phyloP scores from a whole-genome alignment of 2,888 invertebrate species.

The Boloria euphrosyne region DNA sequence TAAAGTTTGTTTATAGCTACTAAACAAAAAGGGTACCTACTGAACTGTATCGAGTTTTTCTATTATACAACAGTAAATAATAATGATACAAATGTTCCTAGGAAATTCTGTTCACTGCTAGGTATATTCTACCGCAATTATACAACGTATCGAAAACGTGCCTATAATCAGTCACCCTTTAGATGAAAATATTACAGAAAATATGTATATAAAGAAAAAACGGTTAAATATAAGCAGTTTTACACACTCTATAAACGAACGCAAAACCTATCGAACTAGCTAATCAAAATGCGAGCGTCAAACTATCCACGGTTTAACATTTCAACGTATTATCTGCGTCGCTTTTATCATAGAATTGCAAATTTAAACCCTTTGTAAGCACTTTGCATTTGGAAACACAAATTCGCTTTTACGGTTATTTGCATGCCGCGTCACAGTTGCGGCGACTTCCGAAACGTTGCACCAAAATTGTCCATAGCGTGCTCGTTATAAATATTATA shows the following conservation, averaged over 20 bases:
- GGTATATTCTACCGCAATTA: too few relatives aligned
- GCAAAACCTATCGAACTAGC: slow-evolving; percentile 37
- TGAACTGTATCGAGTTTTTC: too few relatives aligned
- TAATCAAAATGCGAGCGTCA: slow-evolving; percentile 46
- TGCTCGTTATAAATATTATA: slow-evolving; percentile 49
- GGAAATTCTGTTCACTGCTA: too few relatives aligned
- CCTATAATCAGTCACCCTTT: too few relatives aligned
- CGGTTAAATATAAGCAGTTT: too few relatives aligned
- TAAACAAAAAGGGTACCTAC: too few relatives aligned
- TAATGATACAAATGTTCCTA: too few relatives aligned
- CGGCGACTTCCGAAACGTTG: slow-evolving; percentile 66
- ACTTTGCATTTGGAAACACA: slow-evolving; percentile 77
- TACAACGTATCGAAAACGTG: too few relatives aligned
- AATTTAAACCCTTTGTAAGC: slow-evolving; percentile 81
- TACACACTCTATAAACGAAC: slow-evolving; percentile 21
- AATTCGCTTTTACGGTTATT: slow-evolving; percentile 80
- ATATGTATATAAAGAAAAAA: too few relatives aligned
- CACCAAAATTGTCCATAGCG: slow-evolving; percentile 47
- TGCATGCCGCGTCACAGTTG: slow-evolving; percentile 72
- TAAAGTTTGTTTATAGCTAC: too few relatives aligned
- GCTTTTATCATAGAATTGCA: slow-evolving; percentile 79
- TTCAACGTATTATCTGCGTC: slow-evolving; percentile 72
- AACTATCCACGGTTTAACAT: slow-evolving; percentile 69
- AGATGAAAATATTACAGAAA: too few relatives aligned
- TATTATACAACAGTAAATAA: too few relatives aligned